Base-by-base conservation (phyloP, 2,113 vertebrate species). In the Panurus biarmicus region DNA sequence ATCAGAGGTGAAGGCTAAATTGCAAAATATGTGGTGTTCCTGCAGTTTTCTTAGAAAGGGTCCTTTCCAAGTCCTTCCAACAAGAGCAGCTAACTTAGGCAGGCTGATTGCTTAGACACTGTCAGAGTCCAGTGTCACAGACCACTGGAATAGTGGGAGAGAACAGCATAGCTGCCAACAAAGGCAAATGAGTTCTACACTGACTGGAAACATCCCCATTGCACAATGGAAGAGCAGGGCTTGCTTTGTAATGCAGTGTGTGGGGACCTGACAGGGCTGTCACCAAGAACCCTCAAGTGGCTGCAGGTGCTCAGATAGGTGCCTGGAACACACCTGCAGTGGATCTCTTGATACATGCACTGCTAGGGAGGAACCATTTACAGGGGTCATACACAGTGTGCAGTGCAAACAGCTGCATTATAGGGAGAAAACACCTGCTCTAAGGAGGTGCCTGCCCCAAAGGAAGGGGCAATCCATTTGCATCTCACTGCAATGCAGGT, bases 221-320 rank as follows among this genome's bases (percentile, higher is more conserved):
- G 11, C 42, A 25, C 2, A 1, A 38, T 42, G 29, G 65, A 86
- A 77, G 66, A 75, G 31, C 35, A 28, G 48, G 28, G 15, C 36
- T 89, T 75, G 38, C 54, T 84, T 83, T 66, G 33, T 48, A 73
- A 58, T 10, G 22, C 0, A 0, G 15, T 35, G n/a, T 1, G 1
- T 57, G 31, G 36, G 31, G 28, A 58, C n/a, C 31, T 44, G 56
- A 57, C 0, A 1, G 35, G 33, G 20, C 53, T 56, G 25, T 74
- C 76, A 89, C 45, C 54, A 77, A n/a, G 38, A 51, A 7, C 42
- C 24, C 24, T 53, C 40, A 44, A 25, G 53, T 60, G 57, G 56
- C 61, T 58, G 47, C 25, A 86, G 64, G 26, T 78, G 45, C 62
- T 87, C 26, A 50, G 22, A 19, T 5, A 48, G n/a, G 69, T 94